Evolutionary conservation across 2,888 invertebrate genomes (phyloP).

Genomic region (Apamea sordens): DNA sequence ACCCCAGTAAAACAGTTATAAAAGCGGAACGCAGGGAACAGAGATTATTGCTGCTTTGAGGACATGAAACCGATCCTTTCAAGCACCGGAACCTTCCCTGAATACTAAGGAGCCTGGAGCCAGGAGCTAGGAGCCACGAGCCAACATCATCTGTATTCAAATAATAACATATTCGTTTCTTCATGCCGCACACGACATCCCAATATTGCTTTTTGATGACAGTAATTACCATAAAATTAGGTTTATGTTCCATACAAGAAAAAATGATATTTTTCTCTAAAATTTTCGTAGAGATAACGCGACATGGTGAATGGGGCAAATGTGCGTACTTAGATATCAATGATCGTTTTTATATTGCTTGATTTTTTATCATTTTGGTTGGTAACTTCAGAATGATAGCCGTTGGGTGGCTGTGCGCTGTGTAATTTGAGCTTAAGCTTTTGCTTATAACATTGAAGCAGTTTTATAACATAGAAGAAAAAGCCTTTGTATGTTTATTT

Average conservation of each 20-base stretch:
- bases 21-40: conserved; percentile 53
- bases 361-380: conserved; percentile 21
- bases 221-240: conserved; percentile 71
- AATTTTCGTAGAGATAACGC: conserved; percentile 43
- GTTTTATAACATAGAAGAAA: background rate
- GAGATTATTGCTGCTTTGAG: conserved; percentile 62
- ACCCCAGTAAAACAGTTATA: conserved; percentile 59
- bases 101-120: conserved; percentile 59
- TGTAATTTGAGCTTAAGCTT: background rate
- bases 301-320: conserved; percentile 28
- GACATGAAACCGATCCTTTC: conserved; percentile 64
- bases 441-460: background rate
- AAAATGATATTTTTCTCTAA: conserved; percentile 65
- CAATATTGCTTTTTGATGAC: conserved; percentile 74
- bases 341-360: conserved; percentile 52
- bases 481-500: background rate
- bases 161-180: conserved; percentile 72
- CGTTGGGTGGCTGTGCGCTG: background rate
- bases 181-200: conserved; percentile 67
- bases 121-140: conserved; percentile 11
- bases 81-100: conserved; percentile 43
- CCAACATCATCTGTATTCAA: conserved; percentile 71
- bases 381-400: conserved; percentile 24
- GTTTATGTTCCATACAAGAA: conserved; percentile 64
- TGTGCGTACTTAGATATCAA: conserved; percentile 49